Conservation (phyloP, 2,888 invertebrate genomes). For the Cotesia congregata region DNA sequence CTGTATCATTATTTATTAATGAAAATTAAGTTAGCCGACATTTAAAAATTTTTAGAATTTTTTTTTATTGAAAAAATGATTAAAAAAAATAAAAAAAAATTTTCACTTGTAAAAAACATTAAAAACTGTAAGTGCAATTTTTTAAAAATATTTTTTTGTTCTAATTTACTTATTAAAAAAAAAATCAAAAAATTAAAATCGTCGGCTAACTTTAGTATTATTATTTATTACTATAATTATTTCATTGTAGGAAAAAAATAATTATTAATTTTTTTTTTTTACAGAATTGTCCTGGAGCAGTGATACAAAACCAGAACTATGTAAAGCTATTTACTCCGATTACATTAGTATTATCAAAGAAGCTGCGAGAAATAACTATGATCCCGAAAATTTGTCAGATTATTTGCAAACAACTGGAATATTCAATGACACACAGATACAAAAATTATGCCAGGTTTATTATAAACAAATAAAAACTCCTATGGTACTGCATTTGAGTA, state of each 20-base stretch:
- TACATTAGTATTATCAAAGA: slow-evolving; percentile 59
- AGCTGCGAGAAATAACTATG: slow-evolving; percentile 58
- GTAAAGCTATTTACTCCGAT: slow-evolving; percentile 60
- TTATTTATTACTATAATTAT: neutral
- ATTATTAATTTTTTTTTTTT: neutral
- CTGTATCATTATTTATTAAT: neutral
- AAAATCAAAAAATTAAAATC: no score
- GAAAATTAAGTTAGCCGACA: no score
- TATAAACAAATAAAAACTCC: slow-evolving; percentile 49
- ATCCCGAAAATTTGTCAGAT: slow-evolving; percentile 53
- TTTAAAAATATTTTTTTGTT: no score
- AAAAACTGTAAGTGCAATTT: no score
- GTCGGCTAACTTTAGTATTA: neutral
- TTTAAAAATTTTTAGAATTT: no score
- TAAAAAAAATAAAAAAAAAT: no score
- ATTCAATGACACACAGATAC: slow-evolving; percentile 48
- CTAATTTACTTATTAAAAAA: no score
- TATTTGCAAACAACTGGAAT: slow-evolving; percentile 52
- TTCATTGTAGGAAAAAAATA: neutral
- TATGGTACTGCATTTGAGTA: slow-evolving; percentile 57
- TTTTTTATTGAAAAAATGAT: no score
- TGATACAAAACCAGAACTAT: slow-evolving; percentile 51
- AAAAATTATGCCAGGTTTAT: slow-evolving; percentile 59
- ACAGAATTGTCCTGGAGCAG: neutral
- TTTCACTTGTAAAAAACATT: no score